Evolutionary conservation across 2,888 invertebrate genomes (phyloP), one percentile per base, ranked within the genome.

Genomic region (Hydriomena furcata): DNA sequence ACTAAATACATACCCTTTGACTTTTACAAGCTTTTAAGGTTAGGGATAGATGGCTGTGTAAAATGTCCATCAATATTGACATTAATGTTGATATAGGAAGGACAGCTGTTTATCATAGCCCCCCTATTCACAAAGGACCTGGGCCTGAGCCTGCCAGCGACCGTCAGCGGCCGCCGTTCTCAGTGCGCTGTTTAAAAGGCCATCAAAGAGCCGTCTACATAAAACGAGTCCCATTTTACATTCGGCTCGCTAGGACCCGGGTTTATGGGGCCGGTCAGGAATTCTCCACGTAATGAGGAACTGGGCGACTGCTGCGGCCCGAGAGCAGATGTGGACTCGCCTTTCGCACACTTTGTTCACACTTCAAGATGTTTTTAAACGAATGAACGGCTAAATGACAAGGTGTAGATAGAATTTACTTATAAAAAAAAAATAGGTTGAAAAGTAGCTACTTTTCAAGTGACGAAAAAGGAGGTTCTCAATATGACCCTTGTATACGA

Each of bases 231-330:
- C 75, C 80, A 78, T 77, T 84, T 82, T 76, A 79, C 81, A 79
- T 80, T 79, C 79, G 76, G 78, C 72, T 64, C 65, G 71, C 73
- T 67, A 66, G 73, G 69, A 72, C 71, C 68, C 67, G 67, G 71
- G 75, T 82, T 84, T 85, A 84, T 80, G 68, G 79, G 68, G 65
- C 74, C 71, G 67, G 69, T 60, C 73, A 70, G 80, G 76, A 79
- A 79, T 82, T 77, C 79, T 69, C 68, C 63, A 60, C 71, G 78
- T 84, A 84, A 85, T 85, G 84, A 84, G 81, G 76, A 79, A 74
- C 45, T 56, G 32, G 51, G 60, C 49, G 38, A 35, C 47, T 49
- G 24, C 45, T 46, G 46, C 37, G 30, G 46, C 25, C 40, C 58
- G 60, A 57, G 57, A 60, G 44, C 52, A 41, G 41, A 41, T 35